phyloP scores from a whole-genome alignment of 2,113 vertebrate genomes.

The Cyphomyrus discorhynchus region DNA sequence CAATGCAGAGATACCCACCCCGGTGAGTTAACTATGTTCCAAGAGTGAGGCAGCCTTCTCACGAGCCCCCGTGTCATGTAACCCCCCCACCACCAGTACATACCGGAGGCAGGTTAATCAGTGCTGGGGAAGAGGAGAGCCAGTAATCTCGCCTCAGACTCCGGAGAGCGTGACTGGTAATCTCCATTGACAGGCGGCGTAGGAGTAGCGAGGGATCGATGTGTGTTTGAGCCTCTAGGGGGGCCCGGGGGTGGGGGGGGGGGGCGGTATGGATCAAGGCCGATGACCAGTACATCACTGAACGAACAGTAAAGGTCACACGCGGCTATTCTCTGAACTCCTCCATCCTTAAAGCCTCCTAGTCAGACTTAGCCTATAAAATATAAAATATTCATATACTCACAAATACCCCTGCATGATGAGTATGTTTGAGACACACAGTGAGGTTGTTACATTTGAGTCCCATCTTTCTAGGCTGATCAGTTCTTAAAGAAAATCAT shows the following conservation, averaged over 20 bases:
- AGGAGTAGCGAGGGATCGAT: not conserved
- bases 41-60: not conserved
- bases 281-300: not conserved
- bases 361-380: not conserved
- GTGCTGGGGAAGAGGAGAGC: not conserved
- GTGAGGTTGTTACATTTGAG: not conserved
- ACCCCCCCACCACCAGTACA: not conserved
- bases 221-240: not conserved
- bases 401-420: not conserved
- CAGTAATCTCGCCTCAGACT: not conserved
- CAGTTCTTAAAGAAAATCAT: not conserved
- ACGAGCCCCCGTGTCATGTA: not conserved
- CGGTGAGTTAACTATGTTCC: not conserved
- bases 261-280: not conserved
- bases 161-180: not conserved
- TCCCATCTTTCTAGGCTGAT: not conserved
- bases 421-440: not conserved
- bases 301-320: not conserved
- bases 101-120: not conserved
- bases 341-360: not conserved
- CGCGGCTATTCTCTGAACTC: not conserved
- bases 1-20: not conserved
- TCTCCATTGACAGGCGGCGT: not conserved
- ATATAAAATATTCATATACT: not conserved
- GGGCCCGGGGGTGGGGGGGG: not conserved